Conservation (phyloP, 2,113 vertebrate species). For the Callithrix jacchus region DNA sequence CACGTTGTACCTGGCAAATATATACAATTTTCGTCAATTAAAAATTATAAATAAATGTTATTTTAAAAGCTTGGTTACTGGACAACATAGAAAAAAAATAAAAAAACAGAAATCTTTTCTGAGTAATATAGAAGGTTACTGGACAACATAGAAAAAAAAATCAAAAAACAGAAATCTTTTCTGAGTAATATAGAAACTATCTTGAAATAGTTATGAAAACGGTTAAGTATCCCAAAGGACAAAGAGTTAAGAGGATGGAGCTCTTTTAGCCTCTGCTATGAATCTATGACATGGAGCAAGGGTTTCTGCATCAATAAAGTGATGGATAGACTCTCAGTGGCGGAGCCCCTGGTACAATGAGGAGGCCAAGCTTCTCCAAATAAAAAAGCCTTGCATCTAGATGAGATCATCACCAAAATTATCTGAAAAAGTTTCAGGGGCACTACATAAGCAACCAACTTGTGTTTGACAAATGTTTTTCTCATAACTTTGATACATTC, state of each 20-base stretch:
- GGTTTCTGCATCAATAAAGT: neutral
- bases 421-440: neutral
- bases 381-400: neutral
- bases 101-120: neutral
- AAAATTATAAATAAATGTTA: neutral
- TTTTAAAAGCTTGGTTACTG: neutral
- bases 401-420: neutral
- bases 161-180: neutral
- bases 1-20: neutral
- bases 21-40: neutral
- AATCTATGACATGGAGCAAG: too few species aligned
- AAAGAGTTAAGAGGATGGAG: neutral
- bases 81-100: neutral
- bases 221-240: slow-evolving; percentile 1
- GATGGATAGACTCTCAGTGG: neutral
- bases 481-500: neutral
- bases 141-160: neutral
- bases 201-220: neutral
- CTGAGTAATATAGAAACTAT: neutral
- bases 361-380: neutral
- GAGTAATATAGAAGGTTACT: too few species aligned
- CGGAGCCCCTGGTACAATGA: neutral
- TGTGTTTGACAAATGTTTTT: neutral
- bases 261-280: neutral
- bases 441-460: neutral